phyloP scores from a whole-genome alignment of 2,113 vertebrate species.

The Oncorhynchus kisutch region DNA sequence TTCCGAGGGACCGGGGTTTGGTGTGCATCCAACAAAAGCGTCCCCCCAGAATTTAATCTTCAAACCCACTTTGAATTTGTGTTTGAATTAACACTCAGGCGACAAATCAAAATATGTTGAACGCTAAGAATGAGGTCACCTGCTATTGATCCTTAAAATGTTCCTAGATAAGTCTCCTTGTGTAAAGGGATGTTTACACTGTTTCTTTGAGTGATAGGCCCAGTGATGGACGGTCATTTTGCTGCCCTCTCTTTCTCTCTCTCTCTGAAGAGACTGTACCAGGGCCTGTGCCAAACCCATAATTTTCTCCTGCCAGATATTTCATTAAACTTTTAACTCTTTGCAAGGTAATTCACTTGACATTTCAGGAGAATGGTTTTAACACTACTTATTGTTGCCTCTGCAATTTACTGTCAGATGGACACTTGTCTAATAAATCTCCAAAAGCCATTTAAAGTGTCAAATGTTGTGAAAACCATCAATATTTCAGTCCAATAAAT shows the following conservation, averaged over 20 bases:
- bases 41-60: constrained; percentile 67
- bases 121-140: constrained; percentile 66
- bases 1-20: constrained; percentile 69
- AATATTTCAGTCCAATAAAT: constrained; percentile 28
- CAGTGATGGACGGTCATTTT: constrained; percentile 37
- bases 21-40: constrained; percentile 69
- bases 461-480: background rate
- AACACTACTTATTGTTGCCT: constrained; percentile 49
- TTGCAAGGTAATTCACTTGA: constrained; percentile 67
- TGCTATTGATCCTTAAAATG: constrained; percentile 58
- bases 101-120: constrained; percentile 71
- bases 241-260: constrained; percentile 9
- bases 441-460: constrained; percentile 30
- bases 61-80: constrained; percentile 57
- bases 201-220: constrained; percentile 67
- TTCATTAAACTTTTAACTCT: constrained; percentile 75
- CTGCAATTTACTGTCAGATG: constrained; percentile 47
- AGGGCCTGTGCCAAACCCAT: constrained; percentile 65
- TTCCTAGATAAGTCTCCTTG: constrained; percentile 66
- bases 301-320: constrained; percentile 64
- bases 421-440: constrained; percentile 41
- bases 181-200: constrained; percentile 38
- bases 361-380: constrained; percentile 57
- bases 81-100: constrained; percentile 70
- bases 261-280: constrained; percentile 25